These are phyloP conservation scores for Psococerastis gibbosa DNA, from an alignment of 2,888 invertebrate species.

Conservation along the genomic window DNA sequence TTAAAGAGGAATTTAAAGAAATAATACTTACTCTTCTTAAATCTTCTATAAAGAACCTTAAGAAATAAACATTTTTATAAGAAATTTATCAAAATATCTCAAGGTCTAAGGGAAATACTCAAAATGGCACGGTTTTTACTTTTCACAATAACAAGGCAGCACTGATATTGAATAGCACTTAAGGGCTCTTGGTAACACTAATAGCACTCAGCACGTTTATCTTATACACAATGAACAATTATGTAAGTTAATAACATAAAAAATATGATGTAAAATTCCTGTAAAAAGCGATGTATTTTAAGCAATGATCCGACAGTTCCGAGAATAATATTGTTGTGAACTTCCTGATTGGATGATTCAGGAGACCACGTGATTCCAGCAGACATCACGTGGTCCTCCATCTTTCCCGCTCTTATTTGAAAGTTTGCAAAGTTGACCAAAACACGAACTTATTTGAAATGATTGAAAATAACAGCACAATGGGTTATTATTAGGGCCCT, in stretches of 20 bases:
- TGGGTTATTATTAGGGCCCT: too few species aligned
- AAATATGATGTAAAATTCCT: neutral
- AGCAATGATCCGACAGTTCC: constrained; percentile 10
- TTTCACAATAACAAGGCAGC: neutral
- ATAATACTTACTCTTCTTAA: too few species aligned
- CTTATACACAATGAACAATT: neutral
- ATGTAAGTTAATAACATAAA: neutral
- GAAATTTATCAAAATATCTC: neutral
- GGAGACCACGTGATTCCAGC: neutral
- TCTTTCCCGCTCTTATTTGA: too few species aligned
- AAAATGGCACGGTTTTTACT: neutral
- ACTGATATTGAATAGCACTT: neutral
- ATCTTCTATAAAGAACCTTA: too few species aligned
- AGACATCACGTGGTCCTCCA: constrained; percentile 3
- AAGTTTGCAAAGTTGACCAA: too few species aligned
- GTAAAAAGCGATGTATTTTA: constrained; percentile 6
- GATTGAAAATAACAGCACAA: too few species aligned
- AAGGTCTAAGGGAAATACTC: neutral
- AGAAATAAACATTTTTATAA: too few species aligned
- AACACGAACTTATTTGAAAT: too few species aligned
- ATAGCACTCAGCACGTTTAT: neutral
- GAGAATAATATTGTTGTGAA: constrained; percentile 9
- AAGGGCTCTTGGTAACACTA: neutral
- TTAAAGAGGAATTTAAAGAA: too few species aligned
- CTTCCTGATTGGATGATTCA: neutral